Evolutionary conservation across 2,113 vertebrate species (phyloP), one percentile per base, ranked within the genome.

Genomic region (Mirza zaza): DNA sequence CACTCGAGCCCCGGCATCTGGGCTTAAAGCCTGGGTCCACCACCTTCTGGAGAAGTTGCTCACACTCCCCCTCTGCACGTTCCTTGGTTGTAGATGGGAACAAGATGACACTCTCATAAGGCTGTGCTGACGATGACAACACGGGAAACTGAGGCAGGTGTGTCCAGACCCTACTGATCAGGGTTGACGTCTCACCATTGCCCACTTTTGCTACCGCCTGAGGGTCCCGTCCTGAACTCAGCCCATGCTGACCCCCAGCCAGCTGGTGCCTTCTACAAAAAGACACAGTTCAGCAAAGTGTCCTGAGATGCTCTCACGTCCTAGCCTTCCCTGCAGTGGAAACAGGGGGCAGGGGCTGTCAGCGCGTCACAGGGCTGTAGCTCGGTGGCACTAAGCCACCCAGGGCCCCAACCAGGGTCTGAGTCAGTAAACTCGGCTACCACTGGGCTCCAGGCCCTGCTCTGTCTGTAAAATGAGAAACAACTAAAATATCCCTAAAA

Each of bases 121-220:
- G 15, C 6, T 0, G 0, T 1, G 8, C 13, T 23, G 55, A 23
- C 2, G 39, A 10, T 8, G 8, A 17, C 18, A 2, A 0, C 0
- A 7, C 0, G 0, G 3, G 8, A 55, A 36, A 45, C 8, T 5
- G 1, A 12, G 2, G 6, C 32, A 68, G 10, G 6, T 0, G 0
- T 4, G 32, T 86, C 17, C 6, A 6, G 76, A 25, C 29, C 61
- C 82, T 23, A 0, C 0, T 4, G 50, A 10, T 21, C 0, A 1
- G 0, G 2, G 32, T 2, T 6, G 8, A 3, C 55, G 17, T n/a
- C 45, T 23, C 0, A 8, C n/a, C 7, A 7, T 61, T 48, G 21
- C 36, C 21, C 34, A 18, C 67, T 3, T 7, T 50, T 1, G 25
- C 70, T 39, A 3, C 6, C 0, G 11, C 34, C 18, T 0, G 1